Percentiles rank a stretch among this genome's conserved stretches.
phyloP scores from a whole-genome alignment of 1,140 invertebrate species.

The Zeugodacus cucurbitae region DNA sequence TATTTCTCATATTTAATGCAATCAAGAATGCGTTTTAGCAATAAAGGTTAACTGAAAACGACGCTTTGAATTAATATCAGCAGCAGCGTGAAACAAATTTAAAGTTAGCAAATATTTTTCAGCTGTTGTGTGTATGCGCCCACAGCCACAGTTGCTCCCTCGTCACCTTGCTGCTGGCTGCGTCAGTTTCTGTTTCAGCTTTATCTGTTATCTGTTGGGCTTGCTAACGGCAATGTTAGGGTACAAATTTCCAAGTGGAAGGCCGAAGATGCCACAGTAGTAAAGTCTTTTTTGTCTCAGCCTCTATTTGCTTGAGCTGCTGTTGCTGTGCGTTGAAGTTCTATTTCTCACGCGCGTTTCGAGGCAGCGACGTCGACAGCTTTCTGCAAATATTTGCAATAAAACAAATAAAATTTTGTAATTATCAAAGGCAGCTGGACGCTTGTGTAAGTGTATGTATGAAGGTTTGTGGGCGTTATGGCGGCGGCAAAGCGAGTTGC shows the following conservation, averaged over 20 bases:
- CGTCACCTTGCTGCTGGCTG: background rate
- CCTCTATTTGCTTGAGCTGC: background rate
- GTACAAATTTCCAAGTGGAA: background rate
- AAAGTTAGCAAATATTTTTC: background rate
- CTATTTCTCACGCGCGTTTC: background rate
- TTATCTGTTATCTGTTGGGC: background rate
- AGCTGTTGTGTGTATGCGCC: background rate
- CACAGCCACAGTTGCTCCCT: background rate
- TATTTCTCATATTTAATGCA: background rate
- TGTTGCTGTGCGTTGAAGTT: background rate
- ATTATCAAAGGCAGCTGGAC: background rate
- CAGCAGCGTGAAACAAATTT: background rate
- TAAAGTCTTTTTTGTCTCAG: background rate
- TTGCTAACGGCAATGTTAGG: background rate
- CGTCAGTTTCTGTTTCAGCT: background rate
- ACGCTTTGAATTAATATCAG: background rate
- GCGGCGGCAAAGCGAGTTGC: background rate
- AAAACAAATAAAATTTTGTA: background rate
- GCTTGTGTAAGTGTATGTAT: background rate
- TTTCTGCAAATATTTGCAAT: background rate
- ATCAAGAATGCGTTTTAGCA: background rate
- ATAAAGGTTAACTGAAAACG: background rate
- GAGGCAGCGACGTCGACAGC: background rate
- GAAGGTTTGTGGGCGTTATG: background rate
- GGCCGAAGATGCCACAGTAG: background rate